Evolutionary conservation across 2,113 vertebrate species (phyloP), one percentile per base, ranked within the genome.

Genomic region (Chaetops frenatus): DNA sequence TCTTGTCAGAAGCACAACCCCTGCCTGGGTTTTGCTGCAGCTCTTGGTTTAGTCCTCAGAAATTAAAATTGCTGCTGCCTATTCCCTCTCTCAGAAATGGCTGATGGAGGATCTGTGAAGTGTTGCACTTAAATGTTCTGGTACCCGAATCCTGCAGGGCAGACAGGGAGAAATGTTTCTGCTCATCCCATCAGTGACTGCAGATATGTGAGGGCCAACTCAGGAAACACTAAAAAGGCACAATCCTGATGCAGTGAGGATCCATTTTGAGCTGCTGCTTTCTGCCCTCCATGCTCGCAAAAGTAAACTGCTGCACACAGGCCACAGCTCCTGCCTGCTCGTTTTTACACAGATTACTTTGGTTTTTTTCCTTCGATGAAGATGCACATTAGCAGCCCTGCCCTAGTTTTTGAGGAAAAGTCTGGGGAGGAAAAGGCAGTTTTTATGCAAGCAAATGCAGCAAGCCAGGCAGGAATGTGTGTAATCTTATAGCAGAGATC

Each of bases 371-470:
- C 44, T 69, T 14, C 6, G 23, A 60, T 38, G 60, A 92, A 92
- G 88, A 94, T 83, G 35, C 51, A 81, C 50, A 77, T 81, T 67
- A 93, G 86, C 79, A 93, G 80, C 56, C 72, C 80, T 96, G 94
- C 91, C 88, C 94, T 91, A 94, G 80, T 91, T 97, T 90, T 91
- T 90, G 77, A 95, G 80, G 67, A 77, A 69, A 93, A 95, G 76
- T 76, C 93, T 93, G 67, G 56, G 82, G 86, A 93, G 82, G 29
- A 94, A 90, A 83, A 96, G 71, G 82, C 88, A 66, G 82, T 74
- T 90, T 80, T 90, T 97, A 92, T 80, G 66, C 88, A 93, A 94
- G 90, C 54, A 92, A 90, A 86, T 54, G 92, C 88, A 93, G 86
- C 62, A 88, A 95, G 90, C 85, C 42, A n/a, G 93, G 94, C 90